Base-by-base conservation (phyloP, 1,140 invertebrate genomes). In the Armadillidium nasatum region DNA sequence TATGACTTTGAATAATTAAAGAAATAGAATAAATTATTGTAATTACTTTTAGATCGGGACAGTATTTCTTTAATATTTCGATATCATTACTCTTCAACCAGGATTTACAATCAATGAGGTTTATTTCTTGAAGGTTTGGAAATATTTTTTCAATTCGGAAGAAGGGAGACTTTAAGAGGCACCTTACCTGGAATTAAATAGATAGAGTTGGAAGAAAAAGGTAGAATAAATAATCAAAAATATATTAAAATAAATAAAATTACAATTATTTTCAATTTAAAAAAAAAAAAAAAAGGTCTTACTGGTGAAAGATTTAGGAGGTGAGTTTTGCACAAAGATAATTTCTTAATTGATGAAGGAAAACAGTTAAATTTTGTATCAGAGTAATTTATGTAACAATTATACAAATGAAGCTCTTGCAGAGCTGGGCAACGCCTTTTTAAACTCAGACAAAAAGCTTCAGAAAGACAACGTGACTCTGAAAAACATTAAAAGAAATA, bases 301-400 rank as follows among this genome's bases (percentile, higher is more conserved):
- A 79, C 78, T 68, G 76, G 78, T 60, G 78, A 74, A 9, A 79
- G 44, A 75, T 79, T 79, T 43, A 76, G 74, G 19, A 79, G 75
- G 13, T 66, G 54, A 23, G 78, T 76, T 10, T 74, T 74, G 71
- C 74, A 76, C 44, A 79, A 68, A 22, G 78, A 79, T 2, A 79
- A 67, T 33, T 74, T 79, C 67, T 71, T 76, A 11, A 79, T 74
- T 10, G 78, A 79, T 15, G 78, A 74, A 23, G 78, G 78, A 9
- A 79, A 66, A 50, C 74, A 46, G 9, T 74, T 76, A 43, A 79
- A 79, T 21, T 79, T 79, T 19, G 78, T 79, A 19, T 74, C 76
- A 10, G 78, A 76, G 6, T 74, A 74, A 71, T 79, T 72, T 60
- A 79, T 79, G 54, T 74, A 79, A 71, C 78, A 79, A 15, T 74